Conservation (phyloP, 2,797 vertebrate genomes). For the Nothura maculosa region DNA sequence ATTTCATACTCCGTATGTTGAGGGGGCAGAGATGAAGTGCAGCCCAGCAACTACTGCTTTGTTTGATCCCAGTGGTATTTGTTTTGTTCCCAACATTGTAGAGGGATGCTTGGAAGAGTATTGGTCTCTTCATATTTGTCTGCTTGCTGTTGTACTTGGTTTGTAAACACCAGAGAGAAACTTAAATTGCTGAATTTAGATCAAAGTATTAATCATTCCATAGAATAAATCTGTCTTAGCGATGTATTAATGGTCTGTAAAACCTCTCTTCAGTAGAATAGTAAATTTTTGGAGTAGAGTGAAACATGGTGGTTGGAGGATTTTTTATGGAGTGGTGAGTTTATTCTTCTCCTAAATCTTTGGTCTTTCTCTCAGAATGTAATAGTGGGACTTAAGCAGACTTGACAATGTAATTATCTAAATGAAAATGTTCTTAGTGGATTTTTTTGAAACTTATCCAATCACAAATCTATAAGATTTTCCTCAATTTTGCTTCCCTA, state of each 20-base stretch:
- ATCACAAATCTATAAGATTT: background rate
- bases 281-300: background rate
- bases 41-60: background rate
- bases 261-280: background rate
- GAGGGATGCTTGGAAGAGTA: background rate
- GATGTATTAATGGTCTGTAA: background rate
- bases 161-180: background rate
- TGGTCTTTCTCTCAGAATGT: background rate
- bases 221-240: background rate
- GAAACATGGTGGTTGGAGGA: background rate
- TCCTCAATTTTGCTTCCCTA: background rate
- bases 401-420: background rate
- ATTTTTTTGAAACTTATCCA: background rate
- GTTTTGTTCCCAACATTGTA: background rate
- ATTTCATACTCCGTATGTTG: background rate
- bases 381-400: background rate
- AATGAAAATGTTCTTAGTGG: background rate
- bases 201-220: background rate
- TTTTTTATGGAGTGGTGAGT: background rate
- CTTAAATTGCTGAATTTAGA: background rate
- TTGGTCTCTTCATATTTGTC: background rate
- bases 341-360: background rate
- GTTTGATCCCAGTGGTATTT: background rate
- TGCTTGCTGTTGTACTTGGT: fast-evolving
- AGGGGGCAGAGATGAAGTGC: background rate